These are phyloP conservation scores for Mungos mungo DNA, from an alignment of 2,113 vertebrate species.

Conservation along the genomic window DNA sequence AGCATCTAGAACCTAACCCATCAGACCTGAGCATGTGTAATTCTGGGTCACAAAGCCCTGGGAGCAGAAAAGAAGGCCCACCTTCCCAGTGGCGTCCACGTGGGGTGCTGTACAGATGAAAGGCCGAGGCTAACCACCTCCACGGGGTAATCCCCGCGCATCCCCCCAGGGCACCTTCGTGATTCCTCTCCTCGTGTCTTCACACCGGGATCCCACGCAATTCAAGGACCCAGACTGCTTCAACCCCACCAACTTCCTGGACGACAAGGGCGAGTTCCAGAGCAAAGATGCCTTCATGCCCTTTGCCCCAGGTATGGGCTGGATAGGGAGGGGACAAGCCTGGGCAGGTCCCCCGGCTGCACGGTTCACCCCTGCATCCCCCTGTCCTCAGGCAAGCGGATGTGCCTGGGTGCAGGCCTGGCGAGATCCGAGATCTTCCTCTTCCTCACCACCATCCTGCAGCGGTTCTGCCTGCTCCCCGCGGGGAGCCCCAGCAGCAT, in stretches of 20 bases:
- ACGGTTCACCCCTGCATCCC: neutral
- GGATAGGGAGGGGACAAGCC: neutral
- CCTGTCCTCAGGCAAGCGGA: conserved; percentile 45
- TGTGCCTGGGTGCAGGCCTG: conserved; percentile 68
- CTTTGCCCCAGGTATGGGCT: conserved; percentile 69
- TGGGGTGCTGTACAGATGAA: neutral
- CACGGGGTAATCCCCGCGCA: rapidly evolving
- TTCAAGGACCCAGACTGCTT: conserved; percentile 69
- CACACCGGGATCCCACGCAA: conserved; percentile 52
- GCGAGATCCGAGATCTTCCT: conserved; percentile 69
- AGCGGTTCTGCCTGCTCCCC: conserved; percentile 56
- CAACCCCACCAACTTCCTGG: conserved; percentile 74
- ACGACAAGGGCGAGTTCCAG: conserved; percentile 59
- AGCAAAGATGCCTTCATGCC: conserved; percentile 68
- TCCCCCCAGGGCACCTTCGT: conserved; percentile 51
- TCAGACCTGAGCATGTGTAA: neutral
- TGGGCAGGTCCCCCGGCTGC: rapidly evolving
- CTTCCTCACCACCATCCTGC: conserved; percentile 67
- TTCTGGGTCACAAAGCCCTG: too few species aligned
- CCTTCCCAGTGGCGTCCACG: neutral
- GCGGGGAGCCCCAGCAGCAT: neutral
- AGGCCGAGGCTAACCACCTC: rapidly evolving
- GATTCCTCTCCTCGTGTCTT: conserved; percentile 67
- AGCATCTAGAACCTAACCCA: neutral
- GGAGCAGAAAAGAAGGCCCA: neutral